A percentile compares a stretch with the other conserved stretches of the same genome.
Conservation (phyloP, 1,140 invertebrate species). For the Tetragnatha versicolor region DNA sequence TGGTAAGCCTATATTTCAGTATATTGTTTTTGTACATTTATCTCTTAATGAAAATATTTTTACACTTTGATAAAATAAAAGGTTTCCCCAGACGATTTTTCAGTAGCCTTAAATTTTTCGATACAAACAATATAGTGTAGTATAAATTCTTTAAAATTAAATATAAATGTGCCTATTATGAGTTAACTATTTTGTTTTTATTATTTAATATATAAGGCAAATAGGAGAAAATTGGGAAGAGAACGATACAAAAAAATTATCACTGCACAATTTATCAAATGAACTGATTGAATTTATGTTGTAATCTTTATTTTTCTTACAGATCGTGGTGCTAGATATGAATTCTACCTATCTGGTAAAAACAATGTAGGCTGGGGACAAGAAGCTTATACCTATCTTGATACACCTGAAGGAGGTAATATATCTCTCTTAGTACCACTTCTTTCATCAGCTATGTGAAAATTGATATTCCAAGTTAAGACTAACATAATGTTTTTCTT, state of each 20-base stretch:
- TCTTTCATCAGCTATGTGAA: neutral
- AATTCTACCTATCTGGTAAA: slow-evolving; percentile 89
- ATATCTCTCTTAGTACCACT: neutral
- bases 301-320: neutral
- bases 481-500: neutral
- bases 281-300: neutral
- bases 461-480: neutral
- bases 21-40: no score
- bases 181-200: neutral
- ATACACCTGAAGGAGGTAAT: slow-evolving; percentile 83
- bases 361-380: slow-evolving; percentile 94
- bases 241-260: slow-evolving; percentile 62
- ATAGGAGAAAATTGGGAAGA: no score
- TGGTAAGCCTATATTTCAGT: no score
- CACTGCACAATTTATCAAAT: slow-evolving; percentile 67
- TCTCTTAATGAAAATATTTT: no score
- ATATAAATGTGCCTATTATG: neutral
- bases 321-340: slow-evolving; percentile 92
- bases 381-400: slow-evolving; percentile 85
- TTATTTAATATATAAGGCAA: neutral
- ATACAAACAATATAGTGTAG: no score
- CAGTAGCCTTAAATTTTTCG: no score
- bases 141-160: no score
- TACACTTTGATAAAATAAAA: no score
- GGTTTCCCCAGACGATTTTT: no score